Evolutionary conservation across 2,113 vertebrate genomes (phyloP), one percentile per base, ranked within the genome.

Genomic region (Danio rerio): DNA sequence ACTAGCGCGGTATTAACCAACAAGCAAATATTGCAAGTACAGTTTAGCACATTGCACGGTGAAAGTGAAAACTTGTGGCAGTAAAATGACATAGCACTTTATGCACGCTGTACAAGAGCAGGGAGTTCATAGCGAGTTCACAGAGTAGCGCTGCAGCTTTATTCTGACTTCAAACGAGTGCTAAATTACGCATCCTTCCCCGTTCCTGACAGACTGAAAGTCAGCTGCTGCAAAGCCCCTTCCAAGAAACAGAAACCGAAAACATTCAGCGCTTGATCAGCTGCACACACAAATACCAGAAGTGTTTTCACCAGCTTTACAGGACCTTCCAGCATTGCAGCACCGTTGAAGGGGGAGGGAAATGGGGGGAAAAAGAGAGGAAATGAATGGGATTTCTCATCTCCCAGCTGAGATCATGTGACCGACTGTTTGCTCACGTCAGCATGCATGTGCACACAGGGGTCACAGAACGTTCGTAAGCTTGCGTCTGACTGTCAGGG

Each of bases 161-260:
- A 55, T 6, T 18, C 20, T 53, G 40, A 76, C 11, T 76, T 16
- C 40, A 49, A 47, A 61, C 8, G n/a, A 49, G n/a, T n/a, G n/a
- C n/a, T n/a, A n/a, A n/a, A n/a, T n/a, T n/a, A n/a, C n/a, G n/a
- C n/a, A n/a, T n/a, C 47, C 21, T 55, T 65, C 40, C n/a, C 13
- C n/a, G 20, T 56, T 16, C 13, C 13, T 76, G 15, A 63, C 43
- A 56, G 12, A 5, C 21, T 53, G 21, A 7, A 31, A 31, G 20
- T 74, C 69, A 73, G 40, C 58, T 18, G 58, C 45, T 21, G 16
- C 50, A 52, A 21, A 58, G 62, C 47, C 42, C 52, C 62, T 79
- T 79, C 66, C 49, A 66, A 49, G 61, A 78, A 78, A 66, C 62
- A 66, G 76, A 78, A 78, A 66, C 61, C 3, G 49, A 79, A 65